phyloP scores from a whole-genome alignment of 2,113 vertebrate genomes.

The Elachura formosa region DNA sequence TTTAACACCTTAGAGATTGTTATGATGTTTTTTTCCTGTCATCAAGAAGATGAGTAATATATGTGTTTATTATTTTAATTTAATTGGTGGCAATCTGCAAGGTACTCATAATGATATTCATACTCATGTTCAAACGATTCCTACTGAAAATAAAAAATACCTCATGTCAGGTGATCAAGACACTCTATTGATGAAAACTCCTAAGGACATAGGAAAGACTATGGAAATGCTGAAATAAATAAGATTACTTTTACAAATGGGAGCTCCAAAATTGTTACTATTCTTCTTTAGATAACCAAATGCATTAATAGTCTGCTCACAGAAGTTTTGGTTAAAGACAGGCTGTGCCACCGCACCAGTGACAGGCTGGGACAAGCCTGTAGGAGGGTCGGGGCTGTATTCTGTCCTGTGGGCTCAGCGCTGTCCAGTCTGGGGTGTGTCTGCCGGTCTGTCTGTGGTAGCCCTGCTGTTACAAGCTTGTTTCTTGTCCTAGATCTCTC shows the following conservation, averaged over 20 bases:
- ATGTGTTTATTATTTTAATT: background rate
- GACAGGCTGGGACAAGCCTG: background rate
- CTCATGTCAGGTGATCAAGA: background rate
- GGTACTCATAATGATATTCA: background rate
- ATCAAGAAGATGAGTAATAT: background rate
- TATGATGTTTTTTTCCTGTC: background rate
- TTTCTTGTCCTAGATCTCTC: background rate
- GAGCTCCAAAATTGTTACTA: background rate
- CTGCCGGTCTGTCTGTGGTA: background rate
- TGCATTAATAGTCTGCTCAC: background rate
- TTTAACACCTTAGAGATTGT: background rate
- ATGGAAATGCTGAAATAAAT: background rate
- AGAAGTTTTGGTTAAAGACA: background rate
- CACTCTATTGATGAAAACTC: background rate
- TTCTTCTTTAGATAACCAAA: background rate
- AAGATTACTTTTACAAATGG: background rate
- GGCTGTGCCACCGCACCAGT: background rate
- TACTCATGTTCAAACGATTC: background rate
- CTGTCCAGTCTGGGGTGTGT: background rate
- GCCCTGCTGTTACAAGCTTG: rapidly evolving
- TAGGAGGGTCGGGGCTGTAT: background rate
- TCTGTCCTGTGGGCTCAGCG: background rate
- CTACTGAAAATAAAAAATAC: background rate
- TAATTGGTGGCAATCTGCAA: background rate
- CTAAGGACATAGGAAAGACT: background rate